Evolutionary conservation across 2,113 vertebrate genomes (phyloP).

Genomic region (Perca schrenkii): DNA sequence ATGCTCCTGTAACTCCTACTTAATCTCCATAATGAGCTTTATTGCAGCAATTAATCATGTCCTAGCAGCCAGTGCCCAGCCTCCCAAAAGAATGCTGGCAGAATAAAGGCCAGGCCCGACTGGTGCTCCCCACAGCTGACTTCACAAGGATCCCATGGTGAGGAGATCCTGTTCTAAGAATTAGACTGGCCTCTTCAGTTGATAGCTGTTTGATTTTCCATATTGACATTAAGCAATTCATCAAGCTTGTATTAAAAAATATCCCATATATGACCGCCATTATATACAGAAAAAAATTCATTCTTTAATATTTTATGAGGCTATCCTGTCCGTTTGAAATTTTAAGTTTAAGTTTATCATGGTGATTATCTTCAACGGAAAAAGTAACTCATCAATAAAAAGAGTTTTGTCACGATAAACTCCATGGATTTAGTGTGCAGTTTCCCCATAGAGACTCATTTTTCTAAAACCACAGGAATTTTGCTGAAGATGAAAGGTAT

Average conservation of each 20-base stretch:
- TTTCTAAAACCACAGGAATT: conserved; percentile 24
- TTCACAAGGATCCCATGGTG: conserved; percentile 24
- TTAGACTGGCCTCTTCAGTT: conserved; percentile 46
- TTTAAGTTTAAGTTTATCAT: too few relatives aligned
- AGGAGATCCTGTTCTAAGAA: conserved; percentile 34
- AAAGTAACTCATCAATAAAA: conserved; percentile 35
- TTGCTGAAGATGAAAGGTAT: conserved; percentile 56
- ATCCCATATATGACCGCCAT: background rate
- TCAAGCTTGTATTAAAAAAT: conserved; percentile 30
- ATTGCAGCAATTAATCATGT: conserved; percentile 86
- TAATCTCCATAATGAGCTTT: conserved; percentile 88
- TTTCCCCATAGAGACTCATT: conserved; percentile 22
- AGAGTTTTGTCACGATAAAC: conserved; percentile 19
- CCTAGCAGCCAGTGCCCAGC: conserved; percentile 73
- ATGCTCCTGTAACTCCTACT: conserved; percentile 84
- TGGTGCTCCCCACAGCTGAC: conserved; percentile 52
- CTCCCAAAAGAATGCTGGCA: conserved; percentile 73
- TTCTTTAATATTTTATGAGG: background rate
- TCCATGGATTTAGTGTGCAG: conserved; percentile 10
- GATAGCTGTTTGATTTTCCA: conserved; percentile 43
- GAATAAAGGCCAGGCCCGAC: conserved; percentile 66
- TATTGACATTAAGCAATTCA: conserved; percentile 12
- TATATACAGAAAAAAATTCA: background rate
- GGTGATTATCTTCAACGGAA: conserved; percentile 1
- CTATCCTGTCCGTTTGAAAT: background rate